Evolutionary conservation across 2,797 vertebrate genomes (phyloP).

Genomic region (Malacoraja senta): DNA sequence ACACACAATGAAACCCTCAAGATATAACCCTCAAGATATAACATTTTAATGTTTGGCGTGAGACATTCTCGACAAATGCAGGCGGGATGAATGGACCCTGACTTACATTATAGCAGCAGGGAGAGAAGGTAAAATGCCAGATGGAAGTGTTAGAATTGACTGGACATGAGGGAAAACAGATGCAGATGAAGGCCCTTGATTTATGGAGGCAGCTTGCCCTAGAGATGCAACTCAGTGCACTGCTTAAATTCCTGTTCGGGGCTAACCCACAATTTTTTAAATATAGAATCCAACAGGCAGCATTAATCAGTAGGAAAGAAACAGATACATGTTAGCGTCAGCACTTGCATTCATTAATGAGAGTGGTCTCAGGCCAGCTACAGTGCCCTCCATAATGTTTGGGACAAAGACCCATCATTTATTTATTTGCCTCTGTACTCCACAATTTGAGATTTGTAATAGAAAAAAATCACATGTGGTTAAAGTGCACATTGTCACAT

Average conservation of each 20-base stretch:
- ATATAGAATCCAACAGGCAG: slow-evolving; percentile 42
- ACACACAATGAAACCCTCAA: neutral
- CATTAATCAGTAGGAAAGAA: slow-evolving; percentile 38
- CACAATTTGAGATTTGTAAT: too few species aligned
- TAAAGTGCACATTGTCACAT: too few species aligned
- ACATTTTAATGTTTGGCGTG: neutral
- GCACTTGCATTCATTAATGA: neutral
- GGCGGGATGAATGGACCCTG: slow-evolving; percentile 47
- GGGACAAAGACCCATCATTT: too few species aligned
- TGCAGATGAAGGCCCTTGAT: slow-evolving; percentile 59
- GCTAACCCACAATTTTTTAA: slow-evolving; percentile 41
- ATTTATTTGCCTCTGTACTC: too few species aligned
- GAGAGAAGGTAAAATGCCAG: slow-evolving; percentile 62
- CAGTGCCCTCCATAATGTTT: too few species aligned
- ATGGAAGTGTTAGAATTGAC: slow-evolving; percentile 61
- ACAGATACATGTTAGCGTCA: slow-evolving; percentile 35
- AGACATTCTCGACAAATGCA: slow-evolving; percentile 14
- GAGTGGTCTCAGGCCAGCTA: slow-evolving; percentile 1
- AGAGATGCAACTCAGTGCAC: slow-evolving; percentile 41
- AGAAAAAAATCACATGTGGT: too few species aligned
- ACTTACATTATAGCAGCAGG: slow-evolving; percentile 65
- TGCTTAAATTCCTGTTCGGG: slow-evolving; percentile 42
- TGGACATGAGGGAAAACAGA: slow-evolving; percentile 67
- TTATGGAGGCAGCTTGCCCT: slow-evolving; percentile 42
- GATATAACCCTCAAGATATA: neutral